Conservation (phyloP, 2,113 vertebrate genomes). For the Malurus alboscapulatus region DNA sequence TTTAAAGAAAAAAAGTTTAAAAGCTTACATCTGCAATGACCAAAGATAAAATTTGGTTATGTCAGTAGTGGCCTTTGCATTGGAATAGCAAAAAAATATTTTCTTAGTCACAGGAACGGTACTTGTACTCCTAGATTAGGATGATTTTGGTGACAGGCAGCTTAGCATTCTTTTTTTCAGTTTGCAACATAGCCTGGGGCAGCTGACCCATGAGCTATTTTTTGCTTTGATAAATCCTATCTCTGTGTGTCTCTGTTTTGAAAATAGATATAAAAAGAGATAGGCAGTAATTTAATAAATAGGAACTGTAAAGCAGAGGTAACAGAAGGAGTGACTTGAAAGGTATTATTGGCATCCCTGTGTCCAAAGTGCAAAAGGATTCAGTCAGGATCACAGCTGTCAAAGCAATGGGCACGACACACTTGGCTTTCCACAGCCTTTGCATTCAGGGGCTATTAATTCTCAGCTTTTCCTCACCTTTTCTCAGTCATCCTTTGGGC, state of each 20-base stretch:
- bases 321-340: background rate
- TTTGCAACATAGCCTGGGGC: background rate
- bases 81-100: background rate
- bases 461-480: background rate
- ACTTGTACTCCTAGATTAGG: background rate
- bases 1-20: background rate
- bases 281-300: conserved; percentile 30
- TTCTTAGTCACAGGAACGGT: background rate
- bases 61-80: background rate
- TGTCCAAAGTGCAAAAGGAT: background rate
- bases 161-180: background rate
- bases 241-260: background rate
- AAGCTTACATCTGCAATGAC: background rate
- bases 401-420: background rate
- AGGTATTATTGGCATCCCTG: background rate
- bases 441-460: background rate
- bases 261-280: background rate
- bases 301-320: background rate
- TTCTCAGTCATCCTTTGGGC: background rate
- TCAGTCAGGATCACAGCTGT: background rate
- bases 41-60: background rate
- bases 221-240: background rate
- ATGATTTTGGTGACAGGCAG: background rate
- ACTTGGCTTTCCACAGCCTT: background rate
- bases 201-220: background rate